Base-by-base conservation (phyloP, 2,888 invertebrate genomes). In the Heliconius charithonia region DNA sequence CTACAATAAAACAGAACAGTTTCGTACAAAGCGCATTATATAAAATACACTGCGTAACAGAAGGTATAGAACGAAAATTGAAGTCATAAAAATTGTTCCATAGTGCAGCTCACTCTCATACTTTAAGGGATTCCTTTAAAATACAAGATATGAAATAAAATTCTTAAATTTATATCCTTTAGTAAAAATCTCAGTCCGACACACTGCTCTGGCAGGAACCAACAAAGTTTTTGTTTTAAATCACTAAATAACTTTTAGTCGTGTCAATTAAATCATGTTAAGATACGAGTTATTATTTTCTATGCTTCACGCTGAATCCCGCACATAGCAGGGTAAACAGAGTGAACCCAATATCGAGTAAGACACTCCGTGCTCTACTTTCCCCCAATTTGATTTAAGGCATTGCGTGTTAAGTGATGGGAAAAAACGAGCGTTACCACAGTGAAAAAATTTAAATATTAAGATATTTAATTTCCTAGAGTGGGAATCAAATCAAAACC, bases 31-130 rank as follows among this genome's bases (percentile, higher is more conserved):
- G 70, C 29, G 67, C 71, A 78, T 71, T 71, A 56, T 81, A 77
- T 79, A 79, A 82, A 80, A 76, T 79, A 79, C 76, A 77, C 59
- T 72, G 78, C 73, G 81, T 76, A 82, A 77, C 79, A 80, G 79
- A 80, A 80, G 80, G 80, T 83, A 76, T 83, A 76, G 83, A 82
- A 82, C 84, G 84, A 85, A 85, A 85, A 88, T 86, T 85, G 86
- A 82, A 86, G 86, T 85, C 85, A 86, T 90, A 89, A 89, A 88
- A 88, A 80, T 89, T 85, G 86, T 86, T 86, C 84, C 83, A 84
- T 62, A 74, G 84, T 84, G 85, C 85, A 87, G 86, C 85, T 84
- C 83, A 84, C 77, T 85, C 87, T 88, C 87, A 89, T 89, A 88
- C 84, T 88, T 86, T 89, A 90, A 89, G 90, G 89, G 89, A 86